Evolutionary conservation across 2,888 invertebrate species (phyloP).

Genomic region (Hirtodrosophila histrioides): DNA sequence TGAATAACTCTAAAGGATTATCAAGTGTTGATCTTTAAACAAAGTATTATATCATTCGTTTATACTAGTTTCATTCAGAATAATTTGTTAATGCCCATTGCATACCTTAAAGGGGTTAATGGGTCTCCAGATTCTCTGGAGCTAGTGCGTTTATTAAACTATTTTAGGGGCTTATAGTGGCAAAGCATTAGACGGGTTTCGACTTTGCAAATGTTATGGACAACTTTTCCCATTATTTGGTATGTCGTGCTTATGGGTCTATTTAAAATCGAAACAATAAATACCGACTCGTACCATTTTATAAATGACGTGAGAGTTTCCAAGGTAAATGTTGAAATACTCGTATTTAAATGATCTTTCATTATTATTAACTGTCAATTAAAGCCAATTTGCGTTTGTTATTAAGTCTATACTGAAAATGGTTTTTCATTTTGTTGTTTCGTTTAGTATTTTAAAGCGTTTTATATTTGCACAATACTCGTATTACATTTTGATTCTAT

Average conservation of each 20-base stretch:
- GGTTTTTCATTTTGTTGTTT: not conserved
- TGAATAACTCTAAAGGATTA: conserved; percentile 17
- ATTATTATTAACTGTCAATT: conserved; percentile 45
- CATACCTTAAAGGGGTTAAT: conserved; percentile 4
- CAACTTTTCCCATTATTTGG: not conserved
- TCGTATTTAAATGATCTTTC: conserved; percentile 6
- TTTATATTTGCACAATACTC: conserved; percentile 30
- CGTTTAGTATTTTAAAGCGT: conserved; percentile 31
- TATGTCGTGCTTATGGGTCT: conserved; percentile 20
- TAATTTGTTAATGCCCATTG: conserved; percentile 31
- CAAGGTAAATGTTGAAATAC: conserved; percentile 36
- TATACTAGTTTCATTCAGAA: conserved; percentile 21
- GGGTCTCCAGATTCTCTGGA: conserved; percentile 10
- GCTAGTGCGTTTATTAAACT: conserved; percentile 21
- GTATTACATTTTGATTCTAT: conserved; percentile 32
- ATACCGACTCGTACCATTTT: conserved; percentile 37
- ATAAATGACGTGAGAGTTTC: conserved; percentile 38
- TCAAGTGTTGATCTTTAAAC: conserved; percentile 23
- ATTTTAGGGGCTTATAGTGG: conserved; percentile 38
- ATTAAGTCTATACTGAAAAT: conserved; percentile 47
- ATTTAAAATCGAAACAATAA: conserved; percentile 37
- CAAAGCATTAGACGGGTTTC: conserved; percentile 39
- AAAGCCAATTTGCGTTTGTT: conserved; percentile 69
- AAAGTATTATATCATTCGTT: conserved; percentile 28
- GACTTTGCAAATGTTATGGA: conserved; percentile 15